Evolutionary conservation across 2,888 invertebrate species (phyloP).

Genomic region (Lathronympha strigana): DNA sequence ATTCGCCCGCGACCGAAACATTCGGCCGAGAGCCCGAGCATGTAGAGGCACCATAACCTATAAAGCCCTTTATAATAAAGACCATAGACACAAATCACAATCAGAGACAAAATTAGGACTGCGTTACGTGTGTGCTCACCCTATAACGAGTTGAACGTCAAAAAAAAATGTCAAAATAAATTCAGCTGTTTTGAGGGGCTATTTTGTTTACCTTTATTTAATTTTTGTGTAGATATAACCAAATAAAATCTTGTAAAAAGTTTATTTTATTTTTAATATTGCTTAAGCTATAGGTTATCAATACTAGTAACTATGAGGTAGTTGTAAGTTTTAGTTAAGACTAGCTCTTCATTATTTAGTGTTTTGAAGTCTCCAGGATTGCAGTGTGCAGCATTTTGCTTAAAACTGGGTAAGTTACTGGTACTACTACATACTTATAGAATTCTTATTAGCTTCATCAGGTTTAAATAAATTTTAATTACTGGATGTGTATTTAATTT

Average conservation of each 20-base stretch:
- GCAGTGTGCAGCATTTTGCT: not conserved
- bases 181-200: conserved; percentile 28
- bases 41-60: too few species aligned
- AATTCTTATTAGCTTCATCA: not conserved
- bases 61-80: too few species aligned
- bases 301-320: not conserved
- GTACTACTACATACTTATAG: not conserved
- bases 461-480: not conserved
- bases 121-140: too few species aligned
- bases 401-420: conserved; percentile 9
- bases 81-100: too few species aligned
- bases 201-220: conserved; percentile 31
- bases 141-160: not conserved
- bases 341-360: not conserved
- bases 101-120: too few species aligned
- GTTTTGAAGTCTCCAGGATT: not conserved
- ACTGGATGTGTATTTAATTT: not conserved
- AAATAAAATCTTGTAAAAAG: conserved; percentile 7
- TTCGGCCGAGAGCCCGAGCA: too few species aligned
- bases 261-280: not conserved
- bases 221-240: conserved; percentile 13
- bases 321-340: conserved; percentile 3
- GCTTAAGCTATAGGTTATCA: not conserved
- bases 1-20: too few species aligned
- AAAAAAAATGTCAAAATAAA: conserved; percentile 29